Evolutionary conservation across 2,888 invertebrate species (phyloP).

Genomic region (Cryptocephalus primarius): DNA sequence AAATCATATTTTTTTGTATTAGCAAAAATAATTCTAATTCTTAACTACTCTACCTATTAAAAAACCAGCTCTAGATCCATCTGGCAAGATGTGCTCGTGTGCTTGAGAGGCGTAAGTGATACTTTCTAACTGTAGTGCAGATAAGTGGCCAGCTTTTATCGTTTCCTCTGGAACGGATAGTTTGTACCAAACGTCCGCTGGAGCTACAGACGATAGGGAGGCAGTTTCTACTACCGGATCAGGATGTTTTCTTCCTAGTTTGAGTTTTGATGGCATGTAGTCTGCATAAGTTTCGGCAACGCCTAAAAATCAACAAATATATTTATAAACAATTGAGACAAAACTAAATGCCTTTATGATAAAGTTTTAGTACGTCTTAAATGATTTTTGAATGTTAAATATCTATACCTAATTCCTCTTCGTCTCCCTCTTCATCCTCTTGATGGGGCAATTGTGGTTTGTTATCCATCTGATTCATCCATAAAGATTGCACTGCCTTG

Average conservation of each 20-base stretch:
- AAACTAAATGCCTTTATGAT: too few species aligned
- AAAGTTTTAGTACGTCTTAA: too few species aligned
- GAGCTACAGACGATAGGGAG: conserved; percentile 90
- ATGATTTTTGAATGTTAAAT: too few species aligned
- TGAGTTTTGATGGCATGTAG: conserved; percentile 94
- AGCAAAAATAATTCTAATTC: not conserved
- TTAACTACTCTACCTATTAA: conserved; percentile 56
- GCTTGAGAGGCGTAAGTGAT: conserved; percentile 96
- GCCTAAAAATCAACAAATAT: conserved; percentile 48
- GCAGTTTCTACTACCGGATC: conserved; percentile 99
- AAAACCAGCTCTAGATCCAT: conserved; percentile 87
- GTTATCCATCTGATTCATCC: conserved; percentile 41
- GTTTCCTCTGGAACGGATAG: conserved; percentile 74
- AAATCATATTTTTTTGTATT: not conserved
- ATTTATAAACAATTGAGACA: too few species aligned
- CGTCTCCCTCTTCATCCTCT: conserved; percentile 27
- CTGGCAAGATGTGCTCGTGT: conserved; percentile 82
- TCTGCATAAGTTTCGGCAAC: conserved; percentile 98
- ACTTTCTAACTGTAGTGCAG: conserved; percentile 94
- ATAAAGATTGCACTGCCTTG: conserved; percentile 49
- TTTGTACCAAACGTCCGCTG: conserved; percentile 85
- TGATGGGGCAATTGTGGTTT: conserved; percentile 29
- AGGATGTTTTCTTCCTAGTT: conserved; percentile 91
- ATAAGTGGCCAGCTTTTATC: conserved; percentile 75
- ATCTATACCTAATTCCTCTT: not conserved